Evolutionary conservation across 1,140 invertebrate species (phyloP).

Genomic region (Monomorium pharaonis): DNA sequence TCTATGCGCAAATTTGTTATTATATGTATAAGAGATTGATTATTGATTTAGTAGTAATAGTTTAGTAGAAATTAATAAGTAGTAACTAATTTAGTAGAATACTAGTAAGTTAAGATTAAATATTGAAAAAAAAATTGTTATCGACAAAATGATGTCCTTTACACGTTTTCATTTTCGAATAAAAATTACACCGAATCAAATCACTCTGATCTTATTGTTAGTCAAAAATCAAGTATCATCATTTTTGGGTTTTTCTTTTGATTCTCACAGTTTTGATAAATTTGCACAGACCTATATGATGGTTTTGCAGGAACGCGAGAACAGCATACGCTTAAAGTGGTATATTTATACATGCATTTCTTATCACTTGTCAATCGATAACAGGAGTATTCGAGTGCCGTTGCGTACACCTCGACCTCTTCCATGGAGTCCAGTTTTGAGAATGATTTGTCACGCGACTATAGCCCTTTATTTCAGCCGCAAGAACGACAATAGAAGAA

Average conservation of each 20-base stretch:
- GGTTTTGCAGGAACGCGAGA: background rate
- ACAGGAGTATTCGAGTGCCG: background rate
- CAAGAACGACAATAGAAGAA: background rate
- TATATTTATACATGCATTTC: slow-evolving; percentile 4
- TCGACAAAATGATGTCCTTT: too few species aligned
- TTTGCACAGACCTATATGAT: background rate
- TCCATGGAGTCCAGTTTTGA: background rate
- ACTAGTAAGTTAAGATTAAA: too few species aligned
- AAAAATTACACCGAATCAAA: background rate
- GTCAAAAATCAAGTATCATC: background rate
- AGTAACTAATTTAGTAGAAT: too few species aligned
- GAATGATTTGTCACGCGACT: slow-evolving; percentile 1
- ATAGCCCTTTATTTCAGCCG: slow-evolving; percentile 5
- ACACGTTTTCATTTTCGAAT: too few species aligned
- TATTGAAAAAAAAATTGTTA: background rate
- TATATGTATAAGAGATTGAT: background rate
- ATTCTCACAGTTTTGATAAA: background rate
- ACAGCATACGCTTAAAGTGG: background rate
- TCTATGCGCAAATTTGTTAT: background rate
- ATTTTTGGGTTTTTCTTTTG: background rate
- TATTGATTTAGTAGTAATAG: too few species aligned
- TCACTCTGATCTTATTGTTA: background rate
- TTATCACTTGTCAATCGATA: slow-evolving; percentile 52
- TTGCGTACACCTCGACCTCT: background rate
- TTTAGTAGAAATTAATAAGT: too few species aligned